Base-by-base conservation (phyloP, 1,140 invertebrate genomes). In the Metopolophium dirhodum region DNA sequence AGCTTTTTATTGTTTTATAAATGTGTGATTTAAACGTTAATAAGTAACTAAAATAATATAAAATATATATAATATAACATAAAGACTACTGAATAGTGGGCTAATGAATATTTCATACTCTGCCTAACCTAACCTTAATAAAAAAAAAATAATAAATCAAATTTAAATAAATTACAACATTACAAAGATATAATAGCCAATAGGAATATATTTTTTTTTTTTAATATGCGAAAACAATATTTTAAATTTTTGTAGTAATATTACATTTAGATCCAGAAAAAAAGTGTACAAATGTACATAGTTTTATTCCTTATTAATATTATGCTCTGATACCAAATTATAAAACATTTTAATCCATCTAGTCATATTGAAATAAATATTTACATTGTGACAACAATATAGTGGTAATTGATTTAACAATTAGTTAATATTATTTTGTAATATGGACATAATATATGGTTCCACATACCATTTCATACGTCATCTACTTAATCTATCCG, bases 1-100 rank as follows among this genome's bases (percentile, higher is more conserved):
- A 37, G 7, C 20, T 83, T 83, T 83, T 83, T 83, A 83, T 83
- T 83, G 35, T 83, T 83, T 83, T 83, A 83, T 83, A 18, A 83
- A 37, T 37, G 18, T 83, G 7, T 37, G 77, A 82, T 82, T 35
- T 82, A 35, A 82, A 82, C 35, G 9, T n/a, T 68, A 68, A 68
- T n/a, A 77, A 77, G 61, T 77, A n/a, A 77, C 30, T 77, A 68
- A 30, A 77, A 77, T 77, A 14, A 77, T n/a, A 77, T 77, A 68
- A 6, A 41, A 41, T 41, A 68, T 77, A n/a, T 77, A 77, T 77
- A 77, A 35, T 77, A 35, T 6, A 77, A 77, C 14, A 77, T 77
- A n/a, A 77, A 77, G n/a, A 77, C 61, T 61, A 30, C 57, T 30
- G 57, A 61, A 61, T 61, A 61, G 57, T 30, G 30, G 14, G 57